phyloP scores from a whole-genome alignment of 2,888 invertebrate species.

The Acronicta aceris region DNA sequence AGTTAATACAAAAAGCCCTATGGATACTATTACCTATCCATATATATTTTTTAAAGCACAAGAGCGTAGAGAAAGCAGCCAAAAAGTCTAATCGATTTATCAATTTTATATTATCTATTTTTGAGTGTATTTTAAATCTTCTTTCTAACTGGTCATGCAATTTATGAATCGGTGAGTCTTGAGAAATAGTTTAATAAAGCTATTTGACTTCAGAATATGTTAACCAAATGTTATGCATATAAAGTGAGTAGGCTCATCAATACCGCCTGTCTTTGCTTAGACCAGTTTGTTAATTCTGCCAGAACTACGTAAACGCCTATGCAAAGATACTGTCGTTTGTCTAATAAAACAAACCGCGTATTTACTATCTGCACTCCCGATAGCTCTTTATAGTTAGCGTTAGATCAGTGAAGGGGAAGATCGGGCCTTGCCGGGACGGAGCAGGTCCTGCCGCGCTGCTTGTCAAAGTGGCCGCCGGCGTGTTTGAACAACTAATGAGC shows the following conservation, averaged over 20 bases:
- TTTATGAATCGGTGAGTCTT: too few species aligned
- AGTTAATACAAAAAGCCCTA: too few species aligned
- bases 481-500: conserved; percentile 89
- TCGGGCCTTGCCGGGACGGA: conserved; percentile 69
- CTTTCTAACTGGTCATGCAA: too few species aligned
- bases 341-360: conserved; percentile 74
- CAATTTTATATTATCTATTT: too few species aligned
- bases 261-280: conserved; percentile 6
- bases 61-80: too few species aligned
- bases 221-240: too few species aligned
- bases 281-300: conserved; percentile 39
- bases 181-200: too few species aligned
- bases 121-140: too few species aligned
- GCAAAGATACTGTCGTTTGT: conserved; percentile 61
- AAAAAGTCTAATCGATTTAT: too few species aligned
- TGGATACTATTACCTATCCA: too few species aligned
- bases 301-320: conserved; percentile 52
- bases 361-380: conserved; percentile 76
- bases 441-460: conserved; percentile 78
- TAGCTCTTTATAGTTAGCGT: conserved; percentile 80
- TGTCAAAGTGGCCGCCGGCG: conserved; percentile 88
- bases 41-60: too few species aligned
- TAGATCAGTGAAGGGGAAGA: conserved; percentile 84
- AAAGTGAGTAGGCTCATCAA: conserved; percentile 1
- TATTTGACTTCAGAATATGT: too few species aligned